Percentiles rank a stretch among this genome's conserved stretches.
Conservation (phyloP, 2,113 vertebrate genomes). For the Acrocephalus kingi region DNA sequence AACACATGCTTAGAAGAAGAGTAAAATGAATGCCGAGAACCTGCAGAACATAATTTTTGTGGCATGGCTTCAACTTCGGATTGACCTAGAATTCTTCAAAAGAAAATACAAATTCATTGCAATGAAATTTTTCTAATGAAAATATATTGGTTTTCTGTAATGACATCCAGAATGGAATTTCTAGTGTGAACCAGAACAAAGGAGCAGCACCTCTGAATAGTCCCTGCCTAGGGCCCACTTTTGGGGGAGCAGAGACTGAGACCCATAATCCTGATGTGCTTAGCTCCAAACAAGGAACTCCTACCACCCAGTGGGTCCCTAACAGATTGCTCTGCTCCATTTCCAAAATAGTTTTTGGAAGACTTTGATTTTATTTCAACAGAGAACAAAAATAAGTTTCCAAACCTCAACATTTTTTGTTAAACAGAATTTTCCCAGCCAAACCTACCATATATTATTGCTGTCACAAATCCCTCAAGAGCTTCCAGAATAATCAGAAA, state of each 20-base stretch:
- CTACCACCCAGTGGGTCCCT: neutral
- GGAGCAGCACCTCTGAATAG: neutral
- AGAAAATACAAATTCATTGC: neutral
- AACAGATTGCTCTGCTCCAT: neutral
- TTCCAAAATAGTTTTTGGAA: slow-evolving; percentile 30
- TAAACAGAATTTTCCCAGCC: slow-evolving; percentile 14
- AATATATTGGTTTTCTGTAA: neutral
- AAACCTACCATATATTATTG: neutral
- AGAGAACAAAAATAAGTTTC: neutral
- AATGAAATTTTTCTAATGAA: neutral
- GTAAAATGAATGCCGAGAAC: neutral
- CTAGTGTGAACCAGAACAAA: neutral
- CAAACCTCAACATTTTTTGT: slow-evolving; percentile 42
- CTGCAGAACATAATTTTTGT: neutral
- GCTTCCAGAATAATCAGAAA: slow-evolving; percentile 31
- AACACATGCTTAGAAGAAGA: neutral
- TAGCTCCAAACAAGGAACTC: neutral
- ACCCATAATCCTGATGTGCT: neutral
- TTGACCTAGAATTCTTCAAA: neutral
- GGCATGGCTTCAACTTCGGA: neutral
- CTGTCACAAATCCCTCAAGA: neutral
- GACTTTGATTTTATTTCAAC: slow-evolving; percentile 37
- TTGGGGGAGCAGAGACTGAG: neutral
- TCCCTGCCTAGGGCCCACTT: neutral
- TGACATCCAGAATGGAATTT: slow-evolving; percentile 26